Evolutionary conservation across 2,797 vertebrate genomes (phyloP).

Genomic region (Gymnodraco acuticeps): DNA sequence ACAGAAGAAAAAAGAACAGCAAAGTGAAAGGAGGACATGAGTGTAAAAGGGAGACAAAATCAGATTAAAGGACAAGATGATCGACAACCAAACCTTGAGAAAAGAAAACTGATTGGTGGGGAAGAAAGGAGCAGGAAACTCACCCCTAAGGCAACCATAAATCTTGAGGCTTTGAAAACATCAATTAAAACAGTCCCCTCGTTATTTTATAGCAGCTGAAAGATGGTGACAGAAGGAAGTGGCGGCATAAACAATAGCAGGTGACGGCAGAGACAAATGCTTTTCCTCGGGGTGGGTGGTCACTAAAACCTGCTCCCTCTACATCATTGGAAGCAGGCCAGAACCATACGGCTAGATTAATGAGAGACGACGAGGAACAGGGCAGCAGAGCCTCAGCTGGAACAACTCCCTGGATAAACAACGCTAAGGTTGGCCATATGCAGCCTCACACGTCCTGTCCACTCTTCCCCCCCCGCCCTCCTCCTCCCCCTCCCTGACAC

Average conservation of each 20-base stretch:
- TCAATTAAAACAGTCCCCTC: conserved; percentile 67
- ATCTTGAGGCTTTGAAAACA: conserved; percentile 53
- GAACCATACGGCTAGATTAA: conserved; percentile 75
- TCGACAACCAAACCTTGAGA: conserved; percentile 23
- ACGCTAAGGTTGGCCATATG: conserved; percentile 66
- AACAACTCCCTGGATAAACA: conserved; percentile 80
- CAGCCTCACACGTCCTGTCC: conserved; percentile 45
- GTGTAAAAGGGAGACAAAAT: conserved; percentile 20
- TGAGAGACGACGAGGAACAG: conserved; percentile 71
- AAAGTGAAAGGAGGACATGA: conserved; percentile 2
- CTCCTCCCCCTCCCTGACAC: not conserved
- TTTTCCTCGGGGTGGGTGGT: conserved; percentile 75
- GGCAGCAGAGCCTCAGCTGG: conserved; percentile 73
- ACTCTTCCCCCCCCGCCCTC: not conserved
- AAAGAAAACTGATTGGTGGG: conserved; percentile 17
- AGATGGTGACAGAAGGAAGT: conserved; percentile 53
- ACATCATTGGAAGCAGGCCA: conserved; percentile 69
- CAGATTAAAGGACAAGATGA: conserved; percentile 16
- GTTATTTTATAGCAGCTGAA: conserved; percentile 68
- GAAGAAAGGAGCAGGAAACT: conserved; percentile 44
- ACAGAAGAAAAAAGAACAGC: conserved; percentile 12
- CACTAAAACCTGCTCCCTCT: conserved; percentile 70
- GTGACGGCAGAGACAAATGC: conserved; percentile 65
- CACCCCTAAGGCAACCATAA: conserved; percentile 45
- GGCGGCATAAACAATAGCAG: conserved; percentile 72